Conservation (phyloP, 1,140 invertebrate species). For the Drosophila truncata region DNA sequence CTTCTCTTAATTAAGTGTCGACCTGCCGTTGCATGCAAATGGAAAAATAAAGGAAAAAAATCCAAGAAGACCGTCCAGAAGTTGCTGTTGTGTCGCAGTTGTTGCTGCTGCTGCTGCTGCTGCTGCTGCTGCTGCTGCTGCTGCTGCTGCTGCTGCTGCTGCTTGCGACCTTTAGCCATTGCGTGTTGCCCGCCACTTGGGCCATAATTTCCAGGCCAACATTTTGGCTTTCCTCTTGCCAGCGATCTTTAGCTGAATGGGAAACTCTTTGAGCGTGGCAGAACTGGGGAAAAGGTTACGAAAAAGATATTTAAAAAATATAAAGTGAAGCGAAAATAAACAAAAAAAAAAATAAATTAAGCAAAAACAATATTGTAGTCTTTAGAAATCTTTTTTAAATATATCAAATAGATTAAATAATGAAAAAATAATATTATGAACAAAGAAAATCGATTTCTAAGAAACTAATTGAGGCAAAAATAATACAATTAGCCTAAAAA, state of each 20-base stretch:
- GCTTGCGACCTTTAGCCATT: constrained; percentile 73
- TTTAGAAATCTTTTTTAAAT: no score
- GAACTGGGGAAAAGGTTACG: constrained; percentile 24
- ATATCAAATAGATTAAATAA: no score
- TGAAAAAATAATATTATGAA: no score
- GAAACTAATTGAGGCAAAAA: no score
- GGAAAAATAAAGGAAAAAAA: constrained; percentile 12
- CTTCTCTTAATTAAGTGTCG: constrained; percentile 83
- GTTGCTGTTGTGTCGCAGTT: constrained; percentile 9
- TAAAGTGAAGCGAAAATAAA: neutral
- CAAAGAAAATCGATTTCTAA: no score
- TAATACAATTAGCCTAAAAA: no score
- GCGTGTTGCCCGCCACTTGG: constrained; percentile 64
- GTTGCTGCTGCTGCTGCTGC: constrained; percentile 35
- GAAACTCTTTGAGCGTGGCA: constrained; percentile 3
- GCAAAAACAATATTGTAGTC: no score
- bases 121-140: neutral
- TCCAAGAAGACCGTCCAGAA: constrained; percentile 19
- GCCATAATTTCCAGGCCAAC: constrained; percentile 56
- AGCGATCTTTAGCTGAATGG: constrained; percentile 45
- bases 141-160: constrained; percentile 10
- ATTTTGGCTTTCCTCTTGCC: constrained; percentile 27
- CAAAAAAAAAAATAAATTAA: neutral
- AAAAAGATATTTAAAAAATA: neutral
- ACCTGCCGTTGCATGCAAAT: constrained; percentile 69